phyloP scores from a whole-genome alignment of 1,140 invertebrate species.

The Apocrypta bakeri region DNA sequence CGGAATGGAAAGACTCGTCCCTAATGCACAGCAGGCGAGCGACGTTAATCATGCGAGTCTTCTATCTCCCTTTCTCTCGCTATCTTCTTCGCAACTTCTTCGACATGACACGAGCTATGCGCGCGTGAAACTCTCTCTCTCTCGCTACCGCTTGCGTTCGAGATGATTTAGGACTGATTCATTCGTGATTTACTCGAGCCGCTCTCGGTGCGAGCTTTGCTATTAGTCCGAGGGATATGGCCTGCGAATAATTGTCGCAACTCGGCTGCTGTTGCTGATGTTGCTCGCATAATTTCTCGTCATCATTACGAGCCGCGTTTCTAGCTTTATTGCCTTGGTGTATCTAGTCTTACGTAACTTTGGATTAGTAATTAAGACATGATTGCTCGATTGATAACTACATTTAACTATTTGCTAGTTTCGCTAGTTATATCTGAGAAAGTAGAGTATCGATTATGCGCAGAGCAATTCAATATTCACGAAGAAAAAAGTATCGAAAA shows the following conservation, averaged over 20 bases:
- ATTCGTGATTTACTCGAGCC: conserved; percentile 10
- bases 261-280: no score
- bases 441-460: no score
- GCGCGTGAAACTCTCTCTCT: neutral
- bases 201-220: neutral
- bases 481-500: no score
- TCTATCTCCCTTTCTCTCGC: neutral
- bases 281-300: neutral
- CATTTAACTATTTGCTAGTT: no score
- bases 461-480: no score
- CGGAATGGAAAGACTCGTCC: neutral
- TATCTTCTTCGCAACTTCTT: neutral
- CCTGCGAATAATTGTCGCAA: neutral
- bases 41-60: conserved; percentile 14
- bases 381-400: neutral
- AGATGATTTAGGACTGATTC: conserved; percentile 31
- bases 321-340: neutral
- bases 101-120: neutral
- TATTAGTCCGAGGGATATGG: neutral
- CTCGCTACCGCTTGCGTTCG: neutral
- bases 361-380: neutral
- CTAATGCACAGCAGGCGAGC: neutral
- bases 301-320: neutral
- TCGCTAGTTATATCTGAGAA: no score
- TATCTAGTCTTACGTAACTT: neutral